Base-by-base conservation (phyloP, 2,113 vertebrate genomes). In the Tupaia tana region DNA sequence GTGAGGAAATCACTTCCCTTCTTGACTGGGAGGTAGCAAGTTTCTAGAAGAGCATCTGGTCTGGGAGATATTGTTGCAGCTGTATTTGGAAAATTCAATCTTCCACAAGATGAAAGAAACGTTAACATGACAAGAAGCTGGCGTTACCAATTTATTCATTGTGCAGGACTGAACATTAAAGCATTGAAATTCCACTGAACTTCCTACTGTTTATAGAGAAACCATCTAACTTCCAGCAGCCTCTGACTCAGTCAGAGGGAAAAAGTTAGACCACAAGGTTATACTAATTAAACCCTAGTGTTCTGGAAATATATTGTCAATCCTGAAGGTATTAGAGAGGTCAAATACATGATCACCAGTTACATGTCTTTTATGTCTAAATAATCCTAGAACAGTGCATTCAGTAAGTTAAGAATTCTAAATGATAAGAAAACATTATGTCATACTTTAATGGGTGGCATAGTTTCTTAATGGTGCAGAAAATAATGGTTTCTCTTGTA, bases 51-150 rank as follows among this genome's bases (percentile, higher is more conserved):
- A 93, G 8, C 59, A 71, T 58, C 29, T 74, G 34, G 34, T 80
- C 69, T 31, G 20, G n/a, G 79, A 94, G 58, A 59, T 34, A 71
- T 3, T 54, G 9, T 59, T 88, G 63, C n/a, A 90, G 56, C 88
- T 59, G 1, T 61, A 59, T 74, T 96, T 94, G 82, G 75, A 94
- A 86, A 96, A 89, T 61, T 56, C 80, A 91, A 1, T 86, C 80
- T 91, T 75, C n/a, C 63, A 67, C 24, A 74, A 94, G 82, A 95
- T 95, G 82, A 94, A 95, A 87, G 85, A 89, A 90, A 92, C 61
- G 74, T 95, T 75, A 93, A 52, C 56, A 43, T n/a, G 61, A 79
- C 70, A 87, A 69, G 89, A 92, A 89, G 11, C 54, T 91, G 69
- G 64, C n/a, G n/a, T 80, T 89, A 74, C 64, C 19, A 12, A 64